These are phyloP conservation scores for Aethina tumida DNA, from an alignment of 1,140 invertebrate species.

Conservation along the genomic window DNA sequence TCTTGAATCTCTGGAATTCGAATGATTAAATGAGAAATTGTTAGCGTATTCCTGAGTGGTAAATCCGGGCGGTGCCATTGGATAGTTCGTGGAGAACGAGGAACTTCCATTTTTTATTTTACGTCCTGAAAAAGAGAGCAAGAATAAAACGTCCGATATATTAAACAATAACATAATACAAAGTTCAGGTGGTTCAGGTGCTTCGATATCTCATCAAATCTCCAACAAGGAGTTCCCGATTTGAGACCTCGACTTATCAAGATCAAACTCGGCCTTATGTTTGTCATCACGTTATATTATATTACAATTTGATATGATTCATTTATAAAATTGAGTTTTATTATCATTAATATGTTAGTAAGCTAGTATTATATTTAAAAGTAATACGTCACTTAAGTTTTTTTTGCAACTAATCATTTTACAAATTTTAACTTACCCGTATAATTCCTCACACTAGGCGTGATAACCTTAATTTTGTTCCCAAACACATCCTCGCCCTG, in stretches of 20 bases:
- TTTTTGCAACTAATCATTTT: too few relatives aligned
- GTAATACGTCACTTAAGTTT: too few relatives aligned
- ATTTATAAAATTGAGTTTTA: too few relatives aligned
- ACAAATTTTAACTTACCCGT: slow-evolving; percentile 24
- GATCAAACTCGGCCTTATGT: too few relatives aligned
- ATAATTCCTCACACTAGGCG: slow-evolving; percentile 23
- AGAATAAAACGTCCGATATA: slow-evolving; percentile 1
- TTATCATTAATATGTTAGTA: too few relatives aligned
- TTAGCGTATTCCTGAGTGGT: slow-evolving; percentile 2
- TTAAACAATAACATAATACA: slow-evolving; percentile 3
- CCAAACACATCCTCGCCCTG: slow-evolving; percentile 77
- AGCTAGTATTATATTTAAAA: too few relatives aligned
- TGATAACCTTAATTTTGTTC: slow-evolving; percentile 48
- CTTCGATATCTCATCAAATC: too few relatives aligned
- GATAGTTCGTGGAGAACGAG: slow-evolving; percentile 1
- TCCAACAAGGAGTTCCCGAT: too few relatives aligned
- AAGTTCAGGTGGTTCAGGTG: too few relatives aligned
- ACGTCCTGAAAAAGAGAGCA: slow-evolving; percentile 11
- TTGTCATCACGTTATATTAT: too few relatives aligned
- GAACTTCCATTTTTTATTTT: slow-evolving; percentile 14
- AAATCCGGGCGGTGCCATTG: slow-evolving; percentile 14
- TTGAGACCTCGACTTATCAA: too few relatives aligned
- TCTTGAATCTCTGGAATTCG: slow-evolving; percentile 5
- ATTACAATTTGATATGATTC: too few relatives aligned
- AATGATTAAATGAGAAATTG: slow-evolving; percentile 1